phyloP scores from a whole-genome alignment of 2,888 invertebrate genomes.

The Nomada goodeniana region DNA sequence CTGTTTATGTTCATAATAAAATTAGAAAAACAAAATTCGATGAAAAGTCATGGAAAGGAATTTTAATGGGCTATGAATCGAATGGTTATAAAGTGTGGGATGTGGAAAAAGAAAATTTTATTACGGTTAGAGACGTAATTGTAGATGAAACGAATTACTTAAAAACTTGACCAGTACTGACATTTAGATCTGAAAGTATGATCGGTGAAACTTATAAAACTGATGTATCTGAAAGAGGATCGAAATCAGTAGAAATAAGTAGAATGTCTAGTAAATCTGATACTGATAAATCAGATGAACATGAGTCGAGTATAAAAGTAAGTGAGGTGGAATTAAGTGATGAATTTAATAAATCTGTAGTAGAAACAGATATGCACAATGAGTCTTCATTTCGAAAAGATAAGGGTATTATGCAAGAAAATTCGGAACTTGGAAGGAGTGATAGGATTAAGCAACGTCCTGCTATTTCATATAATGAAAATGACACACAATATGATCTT shows the following conservation, averaged over 20 bases:
- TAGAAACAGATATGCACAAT: not conserved
- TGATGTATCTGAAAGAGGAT: not conserved
- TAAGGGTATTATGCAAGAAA: not conserved
- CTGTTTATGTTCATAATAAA: not conserved
- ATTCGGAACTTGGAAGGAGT: not conserved
- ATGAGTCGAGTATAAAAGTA: not conserved
- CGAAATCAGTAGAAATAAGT: not conserved
- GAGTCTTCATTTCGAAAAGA: not conserved
- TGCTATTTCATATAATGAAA: not conserved
- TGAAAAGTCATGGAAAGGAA: not conserved
- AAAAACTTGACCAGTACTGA: not conserved
- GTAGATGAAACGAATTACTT: not conserved
- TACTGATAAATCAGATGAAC: not conserved
- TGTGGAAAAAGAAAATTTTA: not conserved
- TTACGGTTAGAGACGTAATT: not conserved
- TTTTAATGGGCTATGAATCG: not conserved
- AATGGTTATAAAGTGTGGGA: not conserved
- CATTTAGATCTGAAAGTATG: not conserved
- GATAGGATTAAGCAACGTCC: slow-evolving; percentile 7
- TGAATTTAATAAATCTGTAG: not conserved
- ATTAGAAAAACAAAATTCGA: not conserved
- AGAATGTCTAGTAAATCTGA: not conserved
- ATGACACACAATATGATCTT: not conserved
- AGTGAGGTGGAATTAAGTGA: slow-evolving; percentile 5
- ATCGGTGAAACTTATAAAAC: not conserved